Base-by-base conservation (phyloP, 2,797 vertebrate species). In the Galaxias olidus region DNA sequence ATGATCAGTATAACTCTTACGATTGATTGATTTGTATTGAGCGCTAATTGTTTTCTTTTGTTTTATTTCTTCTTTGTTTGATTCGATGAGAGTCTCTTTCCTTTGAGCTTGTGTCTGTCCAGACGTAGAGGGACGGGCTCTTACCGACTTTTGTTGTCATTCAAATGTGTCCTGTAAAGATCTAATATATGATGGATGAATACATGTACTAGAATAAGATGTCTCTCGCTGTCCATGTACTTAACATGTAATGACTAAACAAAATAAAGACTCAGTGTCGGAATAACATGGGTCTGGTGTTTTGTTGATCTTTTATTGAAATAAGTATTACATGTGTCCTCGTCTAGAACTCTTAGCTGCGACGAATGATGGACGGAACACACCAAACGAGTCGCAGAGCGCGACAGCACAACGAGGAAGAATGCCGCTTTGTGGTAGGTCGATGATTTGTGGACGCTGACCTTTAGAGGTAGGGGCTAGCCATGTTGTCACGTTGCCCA, bases 11-110 rank as follows among this genome's bases (percentile, higher is more conserved):
- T 59, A 53, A 75, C 70, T 78, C 78, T 69, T 66, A 68, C 47
- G 73, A 69, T 72, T 69, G 58, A 83, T 80, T 81, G 68, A 88
- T 91, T 91, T 90, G 82, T 91, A 90, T 86, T 87, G 78, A 93
- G 92, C 91, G 92, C 91, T 92, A 93, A 90, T 30, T 30, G 84
- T 89, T 89, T 44, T 76, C 69, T 68, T 72, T 59, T 53, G 43
- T 77, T 73, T 63, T 77, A 20, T 53, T 55, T 80, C 69, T 80
- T 30, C 17, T 80, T 78, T 68, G 77, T 88, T 87, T 86, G 72
- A 72, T 85, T 81, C 78, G 87, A 78, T 85, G 84, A 81, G 76
- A 76, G 66, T 84, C 77, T 84, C 85, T 30, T 30, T 30, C 84
- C 84, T 79, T 71, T 47, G 63, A 84, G 76, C 76, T 82, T 74